phyloP scores from a whole-genome alignment of 2,113 vertebrate genomes.

The Neodon shergylaensis region DNA sequence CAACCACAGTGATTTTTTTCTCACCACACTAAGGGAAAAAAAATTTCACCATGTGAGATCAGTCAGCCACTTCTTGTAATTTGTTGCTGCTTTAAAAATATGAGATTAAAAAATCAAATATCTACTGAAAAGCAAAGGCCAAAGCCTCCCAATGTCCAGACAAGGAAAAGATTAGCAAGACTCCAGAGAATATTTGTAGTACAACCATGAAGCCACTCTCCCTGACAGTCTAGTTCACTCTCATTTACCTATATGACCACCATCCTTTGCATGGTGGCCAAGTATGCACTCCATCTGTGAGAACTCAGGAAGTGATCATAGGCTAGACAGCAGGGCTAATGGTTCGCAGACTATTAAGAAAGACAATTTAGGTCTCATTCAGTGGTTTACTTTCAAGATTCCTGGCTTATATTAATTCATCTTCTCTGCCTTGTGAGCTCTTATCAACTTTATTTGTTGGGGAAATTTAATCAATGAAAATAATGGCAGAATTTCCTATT shows the following conservation, averaged over 20 bases:
- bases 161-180: conserved; percentile 64
- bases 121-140: conserved; percentile 67
- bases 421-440: conserved; percentile 55
- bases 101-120: conserved; percentile 68
- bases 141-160: conserved; percentile 43
- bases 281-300: neutral
- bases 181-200: conserved; percentile 16
- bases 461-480: conserved; percentile 62
- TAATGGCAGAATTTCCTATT: conserved; percentile 64
- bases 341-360: neutral
- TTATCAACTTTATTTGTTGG: conserved; percentile 57
- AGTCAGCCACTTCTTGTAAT: conserved; percentile 57
- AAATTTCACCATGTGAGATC: conserved; percentile 48
- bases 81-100: conserved; percentile 71
- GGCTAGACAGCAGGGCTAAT: neutral
- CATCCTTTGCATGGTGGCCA: neutral
- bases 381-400: conserved; percentile 54
- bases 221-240: neutral
- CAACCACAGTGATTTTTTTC: conserved; percentile 56
- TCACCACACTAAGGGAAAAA: conserved; percentile 53
- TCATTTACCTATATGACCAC: neutral
- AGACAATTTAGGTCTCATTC: conserved; percentile 52
- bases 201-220: conserved; percentile 44
- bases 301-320: neutral
- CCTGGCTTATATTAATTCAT: conserved; percentile 51